A percentile compares a stretch with the other conserved stretches of the same genome.
Evolutionary conservation across 1,140 invertebrate species (phyloP).

Genomic region (Magallana gigas): DNA sequence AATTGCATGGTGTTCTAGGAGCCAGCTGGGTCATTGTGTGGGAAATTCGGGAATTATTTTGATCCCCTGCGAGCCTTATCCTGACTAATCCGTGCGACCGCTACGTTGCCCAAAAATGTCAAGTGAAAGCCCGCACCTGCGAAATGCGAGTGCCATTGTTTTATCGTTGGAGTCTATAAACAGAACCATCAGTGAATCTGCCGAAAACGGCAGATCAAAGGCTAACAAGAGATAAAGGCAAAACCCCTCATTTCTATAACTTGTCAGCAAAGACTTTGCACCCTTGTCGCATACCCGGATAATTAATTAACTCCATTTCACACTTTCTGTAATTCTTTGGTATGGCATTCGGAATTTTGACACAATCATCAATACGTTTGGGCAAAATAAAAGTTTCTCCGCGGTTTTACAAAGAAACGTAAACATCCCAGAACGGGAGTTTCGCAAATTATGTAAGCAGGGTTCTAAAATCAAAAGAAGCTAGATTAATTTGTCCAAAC

Average conservation of each 20-base stretch:
- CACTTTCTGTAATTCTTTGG: constrained; percentile 31
- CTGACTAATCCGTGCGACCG: constrained; percentile 48
- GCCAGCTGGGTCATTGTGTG: constrained; percentile 35
- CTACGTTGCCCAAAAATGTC: constrained; percentile 33
- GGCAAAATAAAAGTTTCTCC: constrained; percentile 11
- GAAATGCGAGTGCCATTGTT: constrained; percentile 11
- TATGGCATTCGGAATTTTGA: constrained; percentile 21
- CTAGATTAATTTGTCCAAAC: background rate
- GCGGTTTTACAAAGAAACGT: background rate
- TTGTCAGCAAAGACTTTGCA: constrained; percentile 23
- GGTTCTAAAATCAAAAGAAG: constrained; percentile 22
- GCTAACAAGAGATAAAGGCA: background rate
- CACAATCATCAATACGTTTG: constrained; percentile 21
- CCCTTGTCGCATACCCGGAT: constrained; percentile 12
- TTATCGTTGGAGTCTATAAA: constrained; percentile 14
- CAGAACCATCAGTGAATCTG: constrained; percentile 10
- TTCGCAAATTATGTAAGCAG: background rate
- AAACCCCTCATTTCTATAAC: constrained; percentile 12
- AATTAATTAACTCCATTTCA: constrained; percentile 37
- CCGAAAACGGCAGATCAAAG: background rate
- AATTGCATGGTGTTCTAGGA: constrained; percentile 2
- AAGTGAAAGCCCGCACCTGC: constrained; percentile 49
- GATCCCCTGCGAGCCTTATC: constrained; percentile 40
- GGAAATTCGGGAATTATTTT: constrained; percentile 32
- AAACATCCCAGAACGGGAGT: background rate